Evolutionary conservation across 2,797 vertebrate species (phyloP).

Genomic region (Molossus molossus): DNA sequence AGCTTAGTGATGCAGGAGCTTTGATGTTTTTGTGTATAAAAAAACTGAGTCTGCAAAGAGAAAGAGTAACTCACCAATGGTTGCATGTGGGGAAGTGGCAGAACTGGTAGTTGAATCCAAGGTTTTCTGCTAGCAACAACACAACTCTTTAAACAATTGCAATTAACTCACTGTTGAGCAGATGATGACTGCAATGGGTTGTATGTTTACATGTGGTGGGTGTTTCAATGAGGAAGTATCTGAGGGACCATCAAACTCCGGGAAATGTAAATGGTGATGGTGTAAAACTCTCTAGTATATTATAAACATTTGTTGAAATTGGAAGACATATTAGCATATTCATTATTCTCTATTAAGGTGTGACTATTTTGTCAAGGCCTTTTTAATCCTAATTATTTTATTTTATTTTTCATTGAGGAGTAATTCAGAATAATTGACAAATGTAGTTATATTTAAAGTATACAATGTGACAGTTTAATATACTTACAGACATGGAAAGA

Average conservation of each 20-base stretch:
- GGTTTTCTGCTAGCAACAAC: not conserved
- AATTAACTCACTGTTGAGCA: not conserved
- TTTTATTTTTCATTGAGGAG: not conserved
- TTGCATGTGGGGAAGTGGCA: not conserved
- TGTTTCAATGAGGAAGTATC: not conserved
- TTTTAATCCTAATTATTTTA: not conserved
- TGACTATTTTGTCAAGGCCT: not conserved
- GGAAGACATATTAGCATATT: not conserved
- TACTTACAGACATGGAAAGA: not conserved
- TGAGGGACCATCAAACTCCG: not conserved
- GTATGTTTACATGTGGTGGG: not conserved
- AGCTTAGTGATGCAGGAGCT: not conserved
- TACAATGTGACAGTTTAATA: not conserved
- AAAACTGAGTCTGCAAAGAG: not conserved
- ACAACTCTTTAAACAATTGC: not conserved
- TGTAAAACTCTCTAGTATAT: not conserved
- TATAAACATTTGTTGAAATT: not conserved
- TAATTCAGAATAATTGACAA: not conserved
- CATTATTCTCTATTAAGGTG: not conserved
- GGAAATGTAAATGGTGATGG: not conserved
- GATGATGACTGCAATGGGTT: not conserved
- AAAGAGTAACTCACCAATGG: not conserved
- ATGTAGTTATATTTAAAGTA: not conserved
- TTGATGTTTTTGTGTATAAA: not conserved
- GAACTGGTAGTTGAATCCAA: not conserved